Conservation (phyloP, 2,797 vertebrate species). For the Pempheris klunzingeri region DNA sequence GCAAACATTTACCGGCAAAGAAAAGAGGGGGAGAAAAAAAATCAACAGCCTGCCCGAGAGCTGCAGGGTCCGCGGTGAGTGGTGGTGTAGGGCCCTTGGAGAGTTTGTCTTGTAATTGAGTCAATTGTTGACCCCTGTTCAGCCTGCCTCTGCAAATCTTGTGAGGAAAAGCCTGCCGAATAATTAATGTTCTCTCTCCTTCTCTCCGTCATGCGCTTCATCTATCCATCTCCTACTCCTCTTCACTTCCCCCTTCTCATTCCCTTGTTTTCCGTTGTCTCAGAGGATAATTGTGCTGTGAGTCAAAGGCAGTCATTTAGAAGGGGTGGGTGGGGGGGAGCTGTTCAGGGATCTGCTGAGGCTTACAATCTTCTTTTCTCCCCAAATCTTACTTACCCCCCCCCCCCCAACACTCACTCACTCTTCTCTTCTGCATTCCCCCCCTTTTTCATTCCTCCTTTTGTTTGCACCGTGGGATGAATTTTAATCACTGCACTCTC, state of each 20-base stretch:
- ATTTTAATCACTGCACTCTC: slow-evolving; percentile 85
- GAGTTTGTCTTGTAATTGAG: slow-evolving; percentile 88
- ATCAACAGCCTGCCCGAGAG: slow-evolving; percentile 75
- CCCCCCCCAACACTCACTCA: slow-evolving; percentile 59
- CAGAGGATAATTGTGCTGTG: slow-evolving; percentile 79
- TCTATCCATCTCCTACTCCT: slow-evolving; percentile 72
- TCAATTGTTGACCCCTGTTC: slow-evolving; percentile 87
- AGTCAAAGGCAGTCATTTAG: slow-evolving; percentile 85
- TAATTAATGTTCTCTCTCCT: slow-evolving; percentile 79
- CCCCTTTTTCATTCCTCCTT: slow-evolving; percentile 84
- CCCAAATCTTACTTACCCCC: slow-evolving; percentile 72
- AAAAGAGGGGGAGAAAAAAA: slow-evolving; percentile 72
- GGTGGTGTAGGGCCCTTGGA: slow-evolving; percentile 77
- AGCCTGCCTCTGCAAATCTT: slow-evolving; percentile 75
- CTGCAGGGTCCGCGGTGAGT: slow-evolving; percentile 71
- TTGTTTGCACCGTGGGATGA: slow-evolving; percentile 89
- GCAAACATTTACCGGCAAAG: slow-evolving; percentile 84
- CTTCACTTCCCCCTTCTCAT: slow-evolving; percentile 45
- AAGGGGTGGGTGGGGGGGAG: slow-evolving; percentile 50
- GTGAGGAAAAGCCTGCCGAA: slow-evolving; percentile 77
- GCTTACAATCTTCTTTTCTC: slow-evolving; percentile 86
- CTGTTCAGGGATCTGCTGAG: slow-evolving; percentile 77
- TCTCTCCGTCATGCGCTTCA: slow-evolving; percentile 61
- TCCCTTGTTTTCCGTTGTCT: slow-evolving; percentile 74
- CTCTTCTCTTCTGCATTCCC: slow-evolving; percentile 74